phyloP scores from a whole-genome alignment of 2,797 vertebrate genomes.

The Pseudochirops cupreus region DNA sequence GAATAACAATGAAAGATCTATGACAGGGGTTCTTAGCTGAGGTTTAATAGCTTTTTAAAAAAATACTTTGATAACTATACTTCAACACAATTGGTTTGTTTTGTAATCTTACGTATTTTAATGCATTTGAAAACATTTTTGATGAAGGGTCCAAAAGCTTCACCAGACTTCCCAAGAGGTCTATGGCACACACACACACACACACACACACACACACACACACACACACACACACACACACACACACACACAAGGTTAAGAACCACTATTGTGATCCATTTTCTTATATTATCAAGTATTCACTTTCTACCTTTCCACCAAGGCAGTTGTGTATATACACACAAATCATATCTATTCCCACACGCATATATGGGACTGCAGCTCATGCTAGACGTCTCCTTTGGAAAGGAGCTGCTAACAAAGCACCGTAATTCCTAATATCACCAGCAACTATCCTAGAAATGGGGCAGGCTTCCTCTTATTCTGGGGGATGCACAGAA shows the following conservation, averaged over 20 bases:
- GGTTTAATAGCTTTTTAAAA: not conserved
- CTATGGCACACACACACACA: no score
- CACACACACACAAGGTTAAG: no score
- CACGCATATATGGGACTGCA: not conserved
- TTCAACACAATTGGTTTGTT: not conserved
- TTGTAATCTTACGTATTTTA: not conserved
- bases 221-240: no score
- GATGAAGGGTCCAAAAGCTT: not conserved
- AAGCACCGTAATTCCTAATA: not conserved
- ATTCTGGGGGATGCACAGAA: not conserved
- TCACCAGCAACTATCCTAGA: slow-evolving; percentile 3
- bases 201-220: no score
- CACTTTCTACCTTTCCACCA: not conserved
- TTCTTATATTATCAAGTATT: not conserved
- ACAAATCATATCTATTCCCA: not conserved
- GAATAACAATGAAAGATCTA: not conserved
- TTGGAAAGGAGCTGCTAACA: not conserved
- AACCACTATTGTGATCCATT: not conserved
- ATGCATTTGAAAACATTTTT: not conserved
- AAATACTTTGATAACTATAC: not conserved
- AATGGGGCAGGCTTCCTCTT: slow-evolving; percentile 5
- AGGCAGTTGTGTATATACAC: not conserved
- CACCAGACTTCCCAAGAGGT: not conserved
- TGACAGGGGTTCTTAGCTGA: not conserved
- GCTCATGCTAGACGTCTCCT: not conserved